Base-by-base conservation (phyloP, 2,888 invertebrate species). In the Lottia gigantea region DNA sequence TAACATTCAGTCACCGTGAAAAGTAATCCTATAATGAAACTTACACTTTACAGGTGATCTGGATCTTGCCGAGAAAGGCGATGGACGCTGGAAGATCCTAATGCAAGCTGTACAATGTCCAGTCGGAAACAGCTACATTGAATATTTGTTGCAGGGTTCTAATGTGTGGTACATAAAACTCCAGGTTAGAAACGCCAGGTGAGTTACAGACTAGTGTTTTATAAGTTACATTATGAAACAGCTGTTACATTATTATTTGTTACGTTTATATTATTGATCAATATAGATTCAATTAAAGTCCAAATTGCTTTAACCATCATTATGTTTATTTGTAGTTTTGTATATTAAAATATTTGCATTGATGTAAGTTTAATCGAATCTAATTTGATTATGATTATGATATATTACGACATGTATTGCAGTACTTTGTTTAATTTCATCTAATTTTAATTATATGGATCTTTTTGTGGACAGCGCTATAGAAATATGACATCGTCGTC, bases 51-150 rank as follows among this genome's bases (percentile, higher is more conserved):
- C 61, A 81, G 81, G 81, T 15, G 74, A 74, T 14, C 70, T 83
- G 14, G 83, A 82, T 66, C 71, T 83, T 15, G 81, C 82, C 16
- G 68, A 76, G 16, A 68, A 78, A 61, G 83, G 80, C 2, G 81
- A 83, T 68, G 83, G 83, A 11, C 74, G 83, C 3, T 83, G 83
- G 83, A 71, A 74, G 12, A 74, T 83, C 16, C 62, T 72, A 46
- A 82, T 83, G 15, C 79, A 77, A 49, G 82, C 83, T 12, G 75
- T 81, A 8, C 82, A 81, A 71, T 82, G 82, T 67, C 82, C 82
- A 0, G 80, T 80, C 7, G 77, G 78, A 0, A 76, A 77, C 67
- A 74, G 74, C 1, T 74, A 74, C 11, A 77, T 83, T 0, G 80
- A 82, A 62, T 83, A 83, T 66, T 76, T 74, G 46, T 77, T 83